These are phyloP conservation scores for Calidris pygmaea DNA, from an alignment of 2,113 vertebrate species.

Conservation along the genomic window DNA sequence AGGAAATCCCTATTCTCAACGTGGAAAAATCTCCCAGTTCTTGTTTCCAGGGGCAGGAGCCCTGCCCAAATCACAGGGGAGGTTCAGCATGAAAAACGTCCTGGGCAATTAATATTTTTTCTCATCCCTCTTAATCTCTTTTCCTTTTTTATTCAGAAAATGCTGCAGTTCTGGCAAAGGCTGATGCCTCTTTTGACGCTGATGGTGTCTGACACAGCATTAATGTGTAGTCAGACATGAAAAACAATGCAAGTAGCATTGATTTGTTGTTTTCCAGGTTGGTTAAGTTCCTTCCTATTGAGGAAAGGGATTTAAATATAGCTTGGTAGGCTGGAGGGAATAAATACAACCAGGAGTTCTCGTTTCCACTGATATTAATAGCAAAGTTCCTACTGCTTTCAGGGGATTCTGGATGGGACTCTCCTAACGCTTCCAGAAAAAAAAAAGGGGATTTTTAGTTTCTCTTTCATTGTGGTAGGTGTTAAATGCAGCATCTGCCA, in stretches of 20 bases:
- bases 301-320: conserved; percentile 3
- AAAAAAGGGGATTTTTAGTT: background rate
- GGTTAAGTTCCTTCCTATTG: conserved; percentile 30
- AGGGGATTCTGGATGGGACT: background rate
- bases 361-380: background rate
- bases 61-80: background rate
- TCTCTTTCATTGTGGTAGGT: background rate
- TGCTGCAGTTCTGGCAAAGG: background rate
- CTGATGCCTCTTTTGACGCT: background rate
- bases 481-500: background rate
- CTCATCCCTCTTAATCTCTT: background rate
- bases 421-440: background rate
- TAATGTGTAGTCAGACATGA: conserved; percentile 54
- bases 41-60: background rate
- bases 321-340: background rate
- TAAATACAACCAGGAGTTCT: background rate
- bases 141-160: background rate
- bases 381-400: background rate
- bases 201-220: conserved; percentile 46
- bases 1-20: background rate
- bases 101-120: background rate
- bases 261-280: conserved; percentile 59
- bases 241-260: conserved; percentile 53
- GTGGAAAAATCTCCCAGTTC: background rate
- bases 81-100: background rate